Percentiles rank a stretch among this genome's conserved stretches.
Evolutionary conservation across 2,797 vertebrate genomes (phyloP).

Genomic region (Peromyscus aztecus): DNA sequence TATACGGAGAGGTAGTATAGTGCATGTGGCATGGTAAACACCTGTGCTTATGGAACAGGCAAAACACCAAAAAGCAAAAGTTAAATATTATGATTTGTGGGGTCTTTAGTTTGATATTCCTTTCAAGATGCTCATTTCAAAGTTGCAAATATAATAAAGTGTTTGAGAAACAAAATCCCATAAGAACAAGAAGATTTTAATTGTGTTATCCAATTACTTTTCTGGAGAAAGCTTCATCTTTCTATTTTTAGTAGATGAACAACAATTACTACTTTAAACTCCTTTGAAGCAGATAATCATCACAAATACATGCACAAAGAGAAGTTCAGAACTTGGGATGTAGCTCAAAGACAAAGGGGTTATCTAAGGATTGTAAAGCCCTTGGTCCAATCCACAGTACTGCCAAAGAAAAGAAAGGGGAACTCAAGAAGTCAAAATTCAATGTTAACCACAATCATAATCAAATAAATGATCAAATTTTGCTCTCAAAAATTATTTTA

Average conservation of each 20-base stretch:
- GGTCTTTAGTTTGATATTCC: background rate
- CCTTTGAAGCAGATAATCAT: conserved; percentile 25
- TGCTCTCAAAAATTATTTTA: background rate
- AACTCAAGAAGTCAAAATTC: background rate
- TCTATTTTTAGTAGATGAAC: background rate
- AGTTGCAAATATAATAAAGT: background rate
- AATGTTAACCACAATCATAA: background rate
- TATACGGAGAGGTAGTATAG: background rate
- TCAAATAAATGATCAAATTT: background rate
- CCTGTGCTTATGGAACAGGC: background rate
- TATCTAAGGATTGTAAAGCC: background rate
- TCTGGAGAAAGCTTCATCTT: conserved; percentile 12
- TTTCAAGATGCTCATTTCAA: conserved; percentile 49
- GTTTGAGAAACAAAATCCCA: conserved; percentile 44
- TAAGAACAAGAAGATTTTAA: background rate
- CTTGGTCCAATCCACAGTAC: background rate
- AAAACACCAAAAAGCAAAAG: background rate
- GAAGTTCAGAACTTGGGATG: background rate
- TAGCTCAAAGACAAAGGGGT: background rate
- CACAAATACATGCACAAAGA: background rate
- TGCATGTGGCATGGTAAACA: background rate
- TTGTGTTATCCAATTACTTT: background rate
- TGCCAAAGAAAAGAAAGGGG: background rate
- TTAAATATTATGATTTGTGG: conserved; percentile 22
- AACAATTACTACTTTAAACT: background rate